phyloP scores from a whole-genome alignment of 1,140 invertebrate genomes.

The Heterodera carotae region DNA sequence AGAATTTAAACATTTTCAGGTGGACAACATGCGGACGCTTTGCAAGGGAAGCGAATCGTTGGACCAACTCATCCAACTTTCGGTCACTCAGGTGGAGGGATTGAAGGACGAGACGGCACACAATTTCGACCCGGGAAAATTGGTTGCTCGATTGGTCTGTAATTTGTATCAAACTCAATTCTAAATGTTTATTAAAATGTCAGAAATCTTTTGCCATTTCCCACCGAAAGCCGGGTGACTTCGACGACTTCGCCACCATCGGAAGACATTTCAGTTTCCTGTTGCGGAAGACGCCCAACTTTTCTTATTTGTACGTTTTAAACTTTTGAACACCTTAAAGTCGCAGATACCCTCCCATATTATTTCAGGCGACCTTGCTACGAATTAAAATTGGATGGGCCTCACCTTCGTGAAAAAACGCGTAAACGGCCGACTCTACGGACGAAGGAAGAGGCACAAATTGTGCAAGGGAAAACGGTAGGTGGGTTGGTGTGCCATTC shows the following conservation, averaged over 20 bases:
- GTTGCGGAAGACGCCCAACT: conserved; percentile 12
- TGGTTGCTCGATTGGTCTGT: conserved; percentile 22
- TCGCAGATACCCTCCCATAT: neutral
- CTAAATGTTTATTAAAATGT: neutral
- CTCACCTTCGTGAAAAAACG: conserved; percentile 14
- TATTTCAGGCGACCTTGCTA: conserved; percentile 29
- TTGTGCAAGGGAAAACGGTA: conserved; percentile 27
- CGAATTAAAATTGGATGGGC: conserved; percentile 15
- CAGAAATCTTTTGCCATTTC: conserved; percentile 9
- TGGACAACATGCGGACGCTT: conserved; percentile 1
- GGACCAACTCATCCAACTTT: conserved; percentile 30
- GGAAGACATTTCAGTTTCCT: conserved; percentile 10
- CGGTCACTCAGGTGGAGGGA: conserved; percentile 13
- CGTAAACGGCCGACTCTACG: neutral
- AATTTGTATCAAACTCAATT: neutral
- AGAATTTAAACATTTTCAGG: neutral
- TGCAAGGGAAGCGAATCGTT: conserved; percentile 16
- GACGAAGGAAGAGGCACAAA: neutral
- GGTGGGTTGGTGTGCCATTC: no score
- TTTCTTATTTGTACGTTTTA: neutral
- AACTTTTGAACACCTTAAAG: neutral
- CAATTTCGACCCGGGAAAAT: neutral
- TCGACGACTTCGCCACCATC: conserved; percentile 7
- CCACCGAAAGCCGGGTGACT: neutral
- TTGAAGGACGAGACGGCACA: conserved; percentile 27